A percentile compares a stretch with the other conserved stretches of the same genome.
Conservation (phyloP, 2,113 vertebrate species). For the Scortum barcoo region DNA sequence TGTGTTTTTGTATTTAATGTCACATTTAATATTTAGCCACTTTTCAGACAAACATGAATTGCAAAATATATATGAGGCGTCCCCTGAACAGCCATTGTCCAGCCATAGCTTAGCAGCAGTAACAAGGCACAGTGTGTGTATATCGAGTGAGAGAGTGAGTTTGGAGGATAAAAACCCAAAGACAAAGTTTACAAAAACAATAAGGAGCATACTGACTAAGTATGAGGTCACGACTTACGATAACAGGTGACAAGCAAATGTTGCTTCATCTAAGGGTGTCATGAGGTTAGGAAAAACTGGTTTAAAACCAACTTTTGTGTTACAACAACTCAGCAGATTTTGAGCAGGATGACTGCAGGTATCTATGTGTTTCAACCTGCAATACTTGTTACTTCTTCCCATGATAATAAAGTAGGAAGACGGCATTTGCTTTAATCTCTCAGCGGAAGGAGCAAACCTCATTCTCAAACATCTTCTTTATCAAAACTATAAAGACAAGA, state of each 20-base stretch:
- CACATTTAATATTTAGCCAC: no score
- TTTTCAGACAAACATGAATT: no score
- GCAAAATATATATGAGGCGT: background rate
- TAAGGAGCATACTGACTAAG: no score
- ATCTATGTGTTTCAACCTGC: background rate
- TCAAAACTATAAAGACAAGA: background rate
- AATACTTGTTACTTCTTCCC: background rate
- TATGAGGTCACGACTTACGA: background rate
- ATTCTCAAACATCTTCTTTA: background rate
- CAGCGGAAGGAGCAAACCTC: background rate
- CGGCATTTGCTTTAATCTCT: background rate
- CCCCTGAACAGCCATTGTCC: no score
- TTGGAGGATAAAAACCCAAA: background rate
- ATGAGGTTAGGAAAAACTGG: background rate
- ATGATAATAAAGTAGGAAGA: background rate
- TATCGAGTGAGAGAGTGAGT: background rate
- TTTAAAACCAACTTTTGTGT: background rate
- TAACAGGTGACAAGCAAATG: no score
- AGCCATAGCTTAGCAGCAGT: no score
- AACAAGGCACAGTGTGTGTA: no score
- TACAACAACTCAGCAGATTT: background rate
- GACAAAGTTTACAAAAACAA: no score
- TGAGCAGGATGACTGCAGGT: background rate
- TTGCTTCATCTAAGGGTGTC: background rate
- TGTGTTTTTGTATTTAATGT: background rate